Base-by-base conservation (phyloP, 2,113 vertebrate genomes). In the Benitochromis conjunctus region DNA sequence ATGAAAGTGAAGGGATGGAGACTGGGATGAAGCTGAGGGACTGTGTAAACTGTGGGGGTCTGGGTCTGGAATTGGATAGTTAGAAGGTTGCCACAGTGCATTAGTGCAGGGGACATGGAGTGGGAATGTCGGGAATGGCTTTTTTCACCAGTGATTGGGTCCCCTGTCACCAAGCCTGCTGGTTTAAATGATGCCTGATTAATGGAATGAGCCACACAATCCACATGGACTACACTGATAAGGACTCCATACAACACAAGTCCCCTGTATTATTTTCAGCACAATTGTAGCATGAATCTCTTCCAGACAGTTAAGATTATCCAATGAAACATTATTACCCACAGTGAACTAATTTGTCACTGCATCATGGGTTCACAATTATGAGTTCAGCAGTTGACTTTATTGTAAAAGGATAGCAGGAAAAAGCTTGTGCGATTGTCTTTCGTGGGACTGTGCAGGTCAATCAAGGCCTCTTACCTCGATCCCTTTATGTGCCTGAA, bases 1-100 rank as follows among this genome's bases (percentile, higher is more conserved):
- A 95, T 95, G 93, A 93, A 95, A 92, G 83, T 80, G 87, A 93
- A 88, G 89, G 71, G 76, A 91, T 86, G 55, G 62, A 87, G 85
- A 93, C 86, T 88, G 83, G 89, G 85, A 82, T 88, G 83, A 91
- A 84, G 93, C 93, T 53, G 80, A 91, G 91, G 86, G 89, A 92
- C 91, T 93, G 91, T 84, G 92, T 85, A 90, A 94, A 95, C 94
- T 82, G 48, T 82, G 85, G 93, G 93, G 91, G 94, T 92, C 86
- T 89, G 78, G 77, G 80, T 89, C 90, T 95, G 93, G 93, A 96
- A 96, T 96, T 96, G 94, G 94, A 94, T 94, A 93, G 94, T 95
- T 95, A 95, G 95, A 95, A 91, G 90, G 92, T 92, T 95, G 95
- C 94, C 94, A 95, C 92, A 94, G 93, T 62, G 89, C 93, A 94